phyloP scores from a whole-genome alignment of 2,113 vertebrate species.

The Redunca redunca region DNA sequence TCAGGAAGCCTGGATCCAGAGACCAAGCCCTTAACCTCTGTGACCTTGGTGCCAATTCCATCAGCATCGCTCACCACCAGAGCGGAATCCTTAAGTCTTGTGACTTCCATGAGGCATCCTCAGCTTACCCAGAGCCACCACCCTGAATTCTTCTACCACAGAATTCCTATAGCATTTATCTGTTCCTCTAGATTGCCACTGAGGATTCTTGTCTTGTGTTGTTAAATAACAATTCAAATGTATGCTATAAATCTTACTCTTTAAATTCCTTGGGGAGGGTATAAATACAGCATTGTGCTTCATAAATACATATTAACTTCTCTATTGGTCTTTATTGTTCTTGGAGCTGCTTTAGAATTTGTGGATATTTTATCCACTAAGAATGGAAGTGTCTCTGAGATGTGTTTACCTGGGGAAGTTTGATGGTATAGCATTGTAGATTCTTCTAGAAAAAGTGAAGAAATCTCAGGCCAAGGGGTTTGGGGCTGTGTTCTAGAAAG shows the following conservation, averaged over 20 bases:
- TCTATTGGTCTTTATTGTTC: neutral
- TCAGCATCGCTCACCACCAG: neutral
- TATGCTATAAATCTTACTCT: neutral
- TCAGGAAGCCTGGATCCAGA: neutral
- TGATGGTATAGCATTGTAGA: neutral
- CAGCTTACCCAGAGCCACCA: neutral
- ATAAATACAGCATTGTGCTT: neutral
- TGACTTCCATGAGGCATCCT: neutral
- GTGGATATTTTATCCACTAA: neutral
- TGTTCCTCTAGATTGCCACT: neutral
- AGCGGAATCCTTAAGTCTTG: neutral
- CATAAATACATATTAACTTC: neutral
- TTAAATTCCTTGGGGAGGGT: neutral
- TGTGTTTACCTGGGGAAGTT: neutral
- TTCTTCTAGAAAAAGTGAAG: neutral
- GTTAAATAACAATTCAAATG: neutral
- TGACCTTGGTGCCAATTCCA: neutral
- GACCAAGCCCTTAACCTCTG: neutral
- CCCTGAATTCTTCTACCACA: rapidly evolving
- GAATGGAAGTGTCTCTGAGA: neutral
- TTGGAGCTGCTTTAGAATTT: neutral
- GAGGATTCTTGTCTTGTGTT: neutral
- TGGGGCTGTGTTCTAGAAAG: neutral
- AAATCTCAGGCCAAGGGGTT: neutral
- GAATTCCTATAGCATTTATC: neutral